Conservation (phyloP, 1,140 invertebrate genomes). For the Drosophila lacertosa region DNA sequence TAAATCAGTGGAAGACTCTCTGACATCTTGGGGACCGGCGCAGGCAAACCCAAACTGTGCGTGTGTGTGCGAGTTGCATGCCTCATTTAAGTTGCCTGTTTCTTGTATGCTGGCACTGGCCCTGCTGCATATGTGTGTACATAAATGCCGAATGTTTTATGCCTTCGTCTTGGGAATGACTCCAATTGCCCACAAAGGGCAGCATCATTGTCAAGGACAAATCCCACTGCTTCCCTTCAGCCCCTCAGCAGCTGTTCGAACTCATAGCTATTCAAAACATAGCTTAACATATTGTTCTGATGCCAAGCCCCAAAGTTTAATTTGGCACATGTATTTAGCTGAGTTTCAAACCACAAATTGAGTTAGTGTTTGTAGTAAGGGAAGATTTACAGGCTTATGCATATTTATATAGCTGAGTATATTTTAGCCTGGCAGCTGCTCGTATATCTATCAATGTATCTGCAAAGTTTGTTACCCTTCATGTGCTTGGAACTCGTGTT, state of each 20-base stretch:
- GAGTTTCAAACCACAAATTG: too few species aligned
- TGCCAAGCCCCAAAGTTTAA: too few species aligned
- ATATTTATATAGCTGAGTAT: too few species aligned
- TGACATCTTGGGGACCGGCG: conserved; percentile 4
- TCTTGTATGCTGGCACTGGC: conserved; percentile 9
- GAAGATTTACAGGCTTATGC: too few species aligned
- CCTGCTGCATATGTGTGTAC: neutral
- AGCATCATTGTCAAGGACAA: conserved; percentile 44
- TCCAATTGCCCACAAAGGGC: conserved; percentile 11
- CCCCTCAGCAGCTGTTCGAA: neutral
- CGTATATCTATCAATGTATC: neutral
- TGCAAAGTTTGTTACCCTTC: conserved; percentile 14
- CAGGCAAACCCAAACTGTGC: neutral
- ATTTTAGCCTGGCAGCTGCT: neutral
- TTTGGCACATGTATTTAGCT: too few species aligned
- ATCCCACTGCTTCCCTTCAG: neutral
- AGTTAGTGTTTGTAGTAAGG: too few species aligned
- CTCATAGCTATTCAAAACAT: neutral
- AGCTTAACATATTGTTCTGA: too few species aligned
- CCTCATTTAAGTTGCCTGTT: conserved; percentile 36
- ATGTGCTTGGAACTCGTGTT: conserved; percentile 26
- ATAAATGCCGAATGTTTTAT: conserved; percentile 4
- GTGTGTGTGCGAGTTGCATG: conserved; percentile 18
- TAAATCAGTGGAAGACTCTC: conserved; percentile 7
- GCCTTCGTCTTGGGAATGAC: conserved; percentile 20